These are phyloP conservation scores for Conops quadrifasciatus DNA, from an alignment of 2,888 invertebrate species.

Conservation along the genomic window DNA sequence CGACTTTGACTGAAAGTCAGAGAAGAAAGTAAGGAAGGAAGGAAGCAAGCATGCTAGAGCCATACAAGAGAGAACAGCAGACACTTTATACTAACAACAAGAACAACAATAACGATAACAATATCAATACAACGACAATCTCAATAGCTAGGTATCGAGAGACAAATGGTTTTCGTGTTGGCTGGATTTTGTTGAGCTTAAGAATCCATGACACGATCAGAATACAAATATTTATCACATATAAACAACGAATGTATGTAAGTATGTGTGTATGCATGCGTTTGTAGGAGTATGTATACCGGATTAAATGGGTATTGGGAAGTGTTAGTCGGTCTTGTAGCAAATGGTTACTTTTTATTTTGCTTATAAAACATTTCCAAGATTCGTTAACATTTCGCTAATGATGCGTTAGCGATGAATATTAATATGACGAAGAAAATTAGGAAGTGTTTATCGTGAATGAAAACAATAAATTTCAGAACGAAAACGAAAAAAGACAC, in stretches of 20 bases:
- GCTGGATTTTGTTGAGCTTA: not conserved
- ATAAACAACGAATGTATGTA: not conserved
- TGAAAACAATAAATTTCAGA: too few species aligned
- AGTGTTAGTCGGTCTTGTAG: too few species aligned
- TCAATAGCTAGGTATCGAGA: not conserved
- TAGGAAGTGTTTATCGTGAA: too few species aligned
- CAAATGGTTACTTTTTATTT: too few species aligned
- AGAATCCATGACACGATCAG: not conserved
- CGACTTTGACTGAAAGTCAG: not conserved
- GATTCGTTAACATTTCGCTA: not conserved
- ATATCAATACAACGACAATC: not conserved
- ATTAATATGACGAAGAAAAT: too few species aligned
- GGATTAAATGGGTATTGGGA: too few species aligned
- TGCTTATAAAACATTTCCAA: too few species aligned
- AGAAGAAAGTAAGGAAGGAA: not conserved
- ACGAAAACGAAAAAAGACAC: too few species aligned
- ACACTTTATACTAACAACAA: slow-evolving; percentile 20
- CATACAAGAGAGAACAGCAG: not conserved
- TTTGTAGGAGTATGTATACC: not conserved
- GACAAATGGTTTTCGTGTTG: not conserved
- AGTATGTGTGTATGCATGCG: not conserved
- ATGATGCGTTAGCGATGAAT: too few species aligned
- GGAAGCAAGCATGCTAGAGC: not conserved
- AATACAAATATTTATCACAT: not conserved
- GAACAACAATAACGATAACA: slow-evolving; percentile 8